A percentile compares a stretch with the other conserved stretches of the same genome.
phyloP scores from a whole-genome alignment of 1,140 invertebrate genomes.

The Aphelinus certus region DNA sequence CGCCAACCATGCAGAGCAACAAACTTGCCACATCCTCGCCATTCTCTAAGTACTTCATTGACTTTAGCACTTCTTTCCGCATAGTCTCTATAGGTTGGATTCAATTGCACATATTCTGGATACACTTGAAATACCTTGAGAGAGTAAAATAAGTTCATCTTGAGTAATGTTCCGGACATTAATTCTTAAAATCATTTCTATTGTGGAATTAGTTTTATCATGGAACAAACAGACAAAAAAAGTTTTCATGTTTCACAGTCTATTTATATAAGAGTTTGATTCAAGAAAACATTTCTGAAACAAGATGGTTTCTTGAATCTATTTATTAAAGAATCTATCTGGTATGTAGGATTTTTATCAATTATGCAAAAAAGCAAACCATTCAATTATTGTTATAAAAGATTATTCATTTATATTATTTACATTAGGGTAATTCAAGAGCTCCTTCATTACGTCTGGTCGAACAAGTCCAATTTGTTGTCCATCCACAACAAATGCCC shows the following conservation, averaged over 20 bases:
- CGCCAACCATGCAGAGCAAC: slow-evolving; percentile 86
- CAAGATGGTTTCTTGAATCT: too few species aligned
- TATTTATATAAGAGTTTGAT: too few species aligned
- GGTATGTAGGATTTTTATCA: too few species aligned
- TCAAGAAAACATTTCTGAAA: too few species aligned
- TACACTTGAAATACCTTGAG: slow-evolving; percentile 76
- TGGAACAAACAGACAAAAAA: too few species aligned
- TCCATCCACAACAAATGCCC: slow-evolving; percentile 86
- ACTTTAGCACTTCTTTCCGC: slow-evolving; percentile 80
- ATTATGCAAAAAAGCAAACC: too few species aligned
- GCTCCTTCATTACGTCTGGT: slow-evolving; percentile 81
- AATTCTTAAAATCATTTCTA: neutral
- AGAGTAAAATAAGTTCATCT: neutral
- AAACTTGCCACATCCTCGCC: slow-evolving; percentile 72
- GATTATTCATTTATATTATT: slow-evolving; percentile 44
- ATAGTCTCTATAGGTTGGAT: slow-evolving; percentile 86
- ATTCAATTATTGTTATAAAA: slow-evolving; percentile 42
- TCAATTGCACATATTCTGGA: slow-evolving; percentile 79
- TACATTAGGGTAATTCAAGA: slow-evolving; percentile 85
- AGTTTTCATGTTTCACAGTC: too few species aligned
- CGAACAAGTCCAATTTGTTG: slow-evolving; percentile 88
- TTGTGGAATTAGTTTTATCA: neutral
- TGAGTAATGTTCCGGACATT: neutral
- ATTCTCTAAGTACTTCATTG: slow-evolving; percentile 80
- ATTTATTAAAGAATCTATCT: too few species aligned